Percentiles rank a stretch among this genome's conserved stretches.
These are phyloP conservation scores for Scaptodrosophila lebanonensis DNA, from an alignment of 1,140 invertebrate genomes.

Conservation along the genomic window DNA sequence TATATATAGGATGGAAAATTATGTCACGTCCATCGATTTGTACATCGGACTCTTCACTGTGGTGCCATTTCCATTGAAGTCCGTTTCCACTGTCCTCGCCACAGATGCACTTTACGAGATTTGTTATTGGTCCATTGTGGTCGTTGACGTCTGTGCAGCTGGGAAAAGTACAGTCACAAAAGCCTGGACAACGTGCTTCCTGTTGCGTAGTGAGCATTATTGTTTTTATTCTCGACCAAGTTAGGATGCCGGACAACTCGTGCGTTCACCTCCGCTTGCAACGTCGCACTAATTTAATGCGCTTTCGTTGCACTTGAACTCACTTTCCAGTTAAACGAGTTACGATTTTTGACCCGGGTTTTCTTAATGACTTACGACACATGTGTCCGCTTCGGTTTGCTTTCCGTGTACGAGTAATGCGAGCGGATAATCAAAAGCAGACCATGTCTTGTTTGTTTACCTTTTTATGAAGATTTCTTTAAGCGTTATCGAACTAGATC, in stretches of 20 bases:
- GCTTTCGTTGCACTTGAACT: slow-evolving; percentile 10
- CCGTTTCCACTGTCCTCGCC: slow-evolving; percentile 56
- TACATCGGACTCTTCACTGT: slow-evolving; percentile 42
- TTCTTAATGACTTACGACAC: too few species aligned
- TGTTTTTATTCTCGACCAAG: neutral
- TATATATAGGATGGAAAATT: slow-evolving; percentile 84
- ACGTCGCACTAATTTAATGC: slow-evolving; percentile 16
- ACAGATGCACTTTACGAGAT: slow-evolving; percentile 57
- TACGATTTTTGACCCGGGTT: slow-evolving; percentile 15
- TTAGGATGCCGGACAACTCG: slow-evolving; percentile 1
- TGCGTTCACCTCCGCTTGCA: neutral
- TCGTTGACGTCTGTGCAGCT: slow-evolving; percentile 44
- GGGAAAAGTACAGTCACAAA: slow-evolving; percentile 67
- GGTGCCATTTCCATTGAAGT: slow-evolving; percentile 40
- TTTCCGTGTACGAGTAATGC: too few species aligned
- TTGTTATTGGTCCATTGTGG: slow-evolving; percentile 56
- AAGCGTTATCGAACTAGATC: too few species aligned
- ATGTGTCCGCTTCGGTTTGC: too few species aligned
- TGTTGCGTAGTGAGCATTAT: slow-evolving; percentile 28
- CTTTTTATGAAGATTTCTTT: too few species aligned
- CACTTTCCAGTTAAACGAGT: slow-evolving; percentile 37
- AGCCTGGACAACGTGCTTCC: slow-evolving; percentile 42
- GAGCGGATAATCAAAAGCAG: too few species aligned
- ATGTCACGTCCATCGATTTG: slow-evolving; percentile 50
- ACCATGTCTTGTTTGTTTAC: too few species aligned